Percentiles rank a stretch among this genome's conserved stretches.
These are phyloP conservation scores for Anolis sagrei DNA, from an alignment of 2,113 vertebrate genomes.

Conservation along the genomic window DNA sequence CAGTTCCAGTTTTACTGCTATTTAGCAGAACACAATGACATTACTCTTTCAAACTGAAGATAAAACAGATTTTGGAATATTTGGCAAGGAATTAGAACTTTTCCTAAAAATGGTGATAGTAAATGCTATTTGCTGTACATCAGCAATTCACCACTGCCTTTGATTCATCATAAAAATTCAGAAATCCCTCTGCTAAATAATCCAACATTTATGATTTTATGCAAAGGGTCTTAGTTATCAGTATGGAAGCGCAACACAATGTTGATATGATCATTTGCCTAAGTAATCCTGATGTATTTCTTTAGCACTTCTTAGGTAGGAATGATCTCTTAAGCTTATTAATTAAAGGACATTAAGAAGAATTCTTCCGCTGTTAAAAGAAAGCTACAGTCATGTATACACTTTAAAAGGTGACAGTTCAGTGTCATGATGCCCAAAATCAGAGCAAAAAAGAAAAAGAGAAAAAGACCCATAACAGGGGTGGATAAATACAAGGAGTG, in stretches of 20 bases:
- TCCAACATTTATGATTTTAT: slow-evolving; percentile 75
- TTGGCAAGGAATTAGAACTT: slow-evolving; percentile 68
- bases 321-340: slow-evolving; percentile 85
- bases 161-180: slow-evolving; percentile 72
- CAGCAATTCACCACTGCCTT: slow-evolving; percentile 72
- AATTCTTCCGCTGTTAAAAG: slow-evolving; percentile 75
- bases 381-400: slow-evolving; percentile 77
- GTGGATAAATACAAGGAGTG: neutral
- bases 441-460: slow-evolving; percentile 27
- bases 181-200: slow-evolving; percentile 70
- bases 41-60: slow-evolving; percentile 45
- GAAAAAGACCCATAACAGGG: neutral
- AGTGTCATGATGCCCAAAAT: slow-evolving; percentile 50
- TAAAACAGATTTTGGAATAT: slow-evolving; percentile 47
- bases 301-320: slow-evolving; percentile 79
- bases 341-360: slow-evolving; percentile 84
- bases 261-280: slow-evolving; percentile 71
- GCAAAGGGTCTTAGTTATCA: slow-evolving; percentile 74
- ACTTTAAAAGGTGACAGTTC: slow-evolving; percentile 71
- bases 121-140: slow-evolving; percentile 72
- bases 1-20: slow-evolving; percentile 44
- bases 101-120: slow-evolving; percentile 61
- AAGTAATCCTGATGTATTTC: slow-evolving; percentile 81
- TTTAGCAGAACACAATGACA: slow-evolving; percentile 63
- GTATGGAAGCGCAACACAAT: slow-evolving; percentile 72